These are phyloP conservation scores for Camelus bactrianus DNA, from an alignment of 2,113 vertebrate species.

Conservation along the genomic window DNA sequence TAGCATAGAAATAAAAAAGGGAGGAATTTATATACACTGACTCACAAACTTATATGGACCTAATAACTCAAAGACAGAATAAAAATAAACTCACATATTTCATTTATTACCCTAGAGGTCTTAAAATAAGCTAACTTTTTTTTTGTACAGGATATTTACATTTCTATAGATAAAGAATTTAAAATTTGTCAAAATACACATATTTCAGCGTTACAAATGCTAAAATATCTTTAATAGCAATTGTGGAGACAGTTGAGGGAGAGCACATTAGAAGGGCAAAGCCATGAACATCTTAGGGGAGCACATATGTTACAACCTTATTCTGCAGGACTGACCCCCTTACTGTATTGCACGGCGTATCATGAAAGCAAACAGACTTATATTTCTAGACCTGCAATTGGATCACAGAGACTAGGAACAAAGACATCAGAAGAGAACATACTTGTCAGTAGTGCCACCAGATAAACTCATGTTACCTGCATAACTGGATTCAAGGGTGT, in stretches of 20 bases:
- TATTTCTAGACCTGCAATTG: not conserved
- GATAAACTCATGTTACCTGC: not conserved
- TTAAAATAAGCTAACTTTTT: conserved; percentile 19
- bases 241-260: conserved; percentile 15
- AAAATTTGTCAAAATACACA: not conserved
- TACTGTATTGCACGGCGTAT: not conserved
- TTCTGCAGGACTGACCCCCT: not conserved
- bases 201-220: conserved; percentile 4
- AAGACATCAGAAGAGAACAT: not conserved
- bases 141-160: conserved; percentile 48
- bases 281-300: not conserved
- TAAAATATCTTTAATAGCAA: not conserved
- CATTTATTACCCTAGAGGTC: conserved; percentile 59
- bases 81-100: conserved; percentile 4
- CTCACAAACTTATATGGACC: not conserved
- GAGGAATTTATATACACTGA: conserved; percentile 14
- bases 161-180: conserved; percentile 52
- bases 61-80: conserved; percentile 65
- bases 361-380: not conserved
- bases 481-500: not conserved
- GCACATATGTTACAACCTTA: not conserved
- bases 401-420: not conserved
- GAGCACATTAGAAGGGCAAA: not conserved
- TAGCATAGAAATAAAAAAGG: conserved; percentile 4
- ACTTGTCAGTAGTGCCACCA: not conserved